Evolutionary conservation across 2,113 vertebrate species (phyloP).

Genomic region (Merops nubicus): DNA sequence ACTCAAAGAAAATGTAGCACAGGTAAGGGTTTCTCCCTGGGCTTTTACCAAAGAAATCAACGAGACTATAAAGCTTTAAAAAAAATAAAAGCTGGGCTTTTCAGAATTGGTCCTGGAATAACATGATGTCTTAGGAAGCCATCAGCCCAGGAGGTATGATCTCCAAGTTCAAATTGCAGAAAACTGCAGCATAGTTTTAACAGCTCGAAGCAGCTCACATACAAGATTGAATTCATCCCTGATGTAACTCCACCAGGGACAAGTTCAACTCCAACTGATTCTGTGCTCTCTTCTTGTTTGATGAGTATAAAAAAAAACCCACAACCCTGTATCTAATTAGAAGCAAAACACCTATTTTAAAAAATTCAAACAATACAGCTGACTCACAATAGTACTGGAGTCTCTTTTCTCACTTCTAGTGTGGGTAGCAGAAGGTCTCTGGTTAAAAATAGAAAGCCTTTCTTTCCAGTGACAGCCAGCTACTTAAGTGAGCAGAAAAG

Average conservation of each 20-base stretch:
- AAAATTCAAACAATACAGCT: not conserved
- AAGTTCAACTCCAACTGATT: not conserved
- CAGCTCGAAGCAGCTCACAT: not conserved
- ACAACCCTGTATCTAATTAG: not conserved
- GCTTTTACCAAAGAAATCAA: not conserved
- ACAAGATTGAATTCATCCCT: not conserved
- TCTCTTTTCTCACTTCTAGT: not conserved
- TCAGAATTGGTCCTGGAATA: not conserved
- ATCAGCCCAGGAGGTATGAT: not conserved
- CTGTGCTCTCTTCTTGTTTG: not conserved
- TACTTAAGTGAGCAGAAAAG: not conserved
- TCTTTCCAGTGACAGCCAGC: conserved; percentile 21
- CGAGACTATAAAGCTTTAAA: not conserved
- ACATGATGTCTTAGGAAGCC: not conserved
- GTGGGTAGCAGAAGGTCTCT: conserved; percentile 45
- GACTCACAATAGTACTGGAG: not conserved
- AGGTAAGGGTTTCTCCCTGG: not conserved
- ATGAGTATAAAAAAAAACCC: not conserved
- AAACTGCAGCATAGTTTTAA: not conserved
- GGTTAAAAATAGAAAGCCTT: conserved; percentile 56
- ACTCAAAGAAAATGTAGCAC: not conserved
- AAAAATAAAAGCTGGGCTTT: not conserved
- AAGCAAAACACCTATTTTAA: not conserved
- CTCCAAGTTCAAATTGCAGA: not conserved
- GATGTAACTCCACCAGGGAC: not conserved